phyloP scores from a whole-genome alignment of 1,140 invertebrate species.

The Brachionus koreanus region DNA sequence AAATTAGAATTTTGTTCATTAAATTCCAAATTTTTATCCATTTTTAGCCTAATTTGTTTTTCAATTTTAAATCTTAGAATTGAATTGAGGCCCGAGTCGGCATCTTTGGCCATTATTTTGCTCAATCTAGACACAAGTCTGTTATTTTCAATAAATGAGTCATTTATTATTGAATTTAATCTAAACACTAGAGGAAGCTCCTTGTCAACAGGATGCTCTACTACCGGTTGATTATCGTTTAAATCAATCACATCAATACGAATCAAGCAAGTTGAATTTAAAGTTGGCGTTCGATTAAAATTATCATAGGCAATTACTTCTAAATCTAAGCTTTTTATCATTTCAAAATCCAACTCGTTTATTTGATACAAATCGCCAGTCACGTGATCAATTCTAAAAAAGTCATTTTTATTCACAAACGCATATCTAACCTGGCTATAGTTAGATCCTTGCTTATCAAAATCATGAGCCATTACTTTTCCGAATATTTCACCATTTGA shows the following conservation, averaged over 20 bases:
- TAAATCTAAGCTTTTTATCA: neutral
- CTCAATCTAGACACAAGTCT: neutral
- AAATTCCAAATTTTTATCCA: neutral
- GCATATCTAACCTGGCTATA: neutral
- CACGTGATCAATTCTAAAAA: neutral
- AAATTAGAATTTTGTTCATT: neutral
- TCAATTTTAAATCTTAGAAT: slow-evolving; percentile 30
- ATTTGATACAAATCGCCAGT: slow-evolving; percentile 35
- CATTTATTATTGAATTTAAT: neutral
- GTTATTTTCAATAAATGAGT: neutral
- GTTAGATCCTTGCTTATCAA: neutral
- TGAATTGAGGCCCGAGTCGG: slow-evolving; percentile 18
- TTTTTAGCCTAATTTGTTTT: slow-evolving; percentile 28
- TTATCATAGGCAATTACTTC: slow-evolving; percentile 20
- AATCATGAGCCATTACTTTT: neutral
- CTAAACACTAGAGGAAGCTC: neutral
- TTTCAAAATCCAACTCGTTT: slow-evolving; percentile 26
- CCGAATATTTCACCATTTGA: neutral
- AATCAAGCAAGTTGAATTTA: slow-evolving; percentile 38
- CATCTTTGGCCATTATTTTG: neutral
- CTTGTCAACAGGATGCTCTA: neutral
- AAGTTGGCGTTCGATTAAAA: slow-evolving; percentile 31
- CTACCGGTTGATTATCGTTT: neutral
- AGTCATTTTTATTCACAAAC: slow-evolving; percentile 12
- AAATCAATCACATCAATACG: slow-evolving; percentile 24